These are phyloP conservation scores for Parnassius mnemosyne DNA, from an alignment of 2,888 invertebrate genomes.

Conservation along the genomic window DNA sequence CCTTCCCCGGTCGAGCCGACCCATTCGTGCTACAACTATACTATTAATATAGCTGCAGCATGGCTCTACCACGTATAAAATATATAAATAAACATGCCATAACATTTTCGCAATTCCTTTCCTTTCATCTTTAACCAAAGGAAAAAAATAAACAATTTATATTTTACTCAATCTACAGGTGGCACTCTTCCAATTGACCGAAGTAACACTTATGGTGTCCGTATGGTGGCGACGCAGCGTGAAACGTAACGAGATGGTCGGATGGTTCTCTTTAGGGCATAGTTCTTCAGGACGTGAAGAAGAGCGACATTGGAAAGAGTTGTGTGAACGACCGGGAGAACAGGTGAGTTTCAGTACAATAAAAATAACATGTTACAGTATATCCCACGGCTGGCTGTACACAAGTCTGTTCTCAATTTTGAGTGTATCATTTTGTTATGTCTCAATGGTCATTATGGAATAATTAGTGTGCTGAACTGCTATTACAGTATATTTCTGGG, in stretches of 20 bases:
- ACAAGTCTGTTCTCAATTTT: too few relatives aligned
- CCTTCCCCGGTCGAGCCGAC: too few relatives aligned
- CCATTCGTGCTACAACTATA: too few relatives aligned
- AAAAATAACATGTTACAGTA: not conserved
- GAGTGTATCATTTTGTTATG: not conserved
- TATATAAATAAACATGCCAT: too few relatives aligned
- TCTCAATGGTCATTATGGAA: not conserved
- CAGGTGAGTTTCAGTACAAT: slow-evolving; percentile 78
- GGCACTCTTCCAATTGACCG: slow-evolving; percentile 95
- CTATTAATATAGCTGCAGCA: too few relatives aligned
- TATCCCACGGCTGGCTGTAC: too few relatives aligned
- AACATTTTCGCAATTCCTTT: too few relatives aligned
- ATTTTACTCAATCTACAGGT: slow-evolving; percentile 79
- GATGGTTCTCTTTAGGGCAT: slow-evolving; percentile 96
- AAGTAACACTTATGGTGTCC: slow-evolving; percentile 96
- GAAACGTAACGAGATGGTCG: slow-evolving; percentile 97
- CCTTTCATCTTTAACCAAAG: too few relatives aligned
- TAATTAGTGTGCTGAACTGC: too few relatives aligned
- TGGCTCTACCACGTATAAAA: too few relatives aligned
- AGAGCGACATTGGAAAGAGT: slow-evolving; percentile 95
- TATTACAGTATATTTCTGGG: too few relatives aligned
- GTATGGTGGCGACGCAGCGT: slow-evolving; percentile 96
- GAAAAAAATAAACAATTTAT: not conserved
- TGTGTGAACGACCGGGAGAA: slow-evolving; percentile 92
- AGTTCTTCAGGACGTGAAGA: slow-evolving; percentile 96